A percentile compares a stretch with the other conserved stretches of the same genome.
phyloP scores from a whole-genome alignment of 2,797 vertebrate species.

The Ctenosaura bakeri region DNA sequence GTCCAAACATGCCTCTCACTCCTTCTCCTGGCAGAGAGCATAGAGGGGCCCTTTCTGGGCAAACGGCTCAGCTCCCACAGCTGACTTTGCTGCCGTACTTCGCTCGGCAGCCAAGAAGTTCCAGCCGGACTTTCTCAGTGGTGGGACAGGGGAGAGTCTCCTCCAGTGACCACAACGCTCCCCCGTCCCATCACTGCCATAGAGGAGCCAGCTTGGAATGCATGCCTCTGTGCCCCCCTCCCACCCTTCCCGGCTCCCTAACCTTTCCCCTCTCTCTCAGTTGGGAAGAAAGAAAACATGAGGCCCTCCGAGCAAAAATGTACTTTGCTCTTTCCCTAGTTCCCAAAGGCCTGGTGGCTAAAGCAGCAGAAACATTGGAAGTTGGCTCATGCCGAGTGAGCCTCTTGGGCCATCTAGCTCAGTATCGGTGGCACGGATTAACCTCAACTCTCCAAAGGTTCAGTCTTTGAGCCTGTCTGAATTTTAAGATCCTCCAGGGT shows the following conservation, averaged over 20 bases:
- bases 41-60: conserved; percentile 12
- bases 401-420: neutral
- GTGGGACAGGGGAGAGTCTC: conserved; percentile 37
- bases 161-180: conserved; percentile 65
- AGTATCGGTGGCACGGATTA: neutral
- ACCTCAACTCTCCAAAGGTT: neutral
- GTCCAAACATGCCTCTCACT: neutral
- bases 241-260: neutral
- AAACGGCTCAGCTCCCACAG: neutral
- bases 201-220: conserved; percentile 37
- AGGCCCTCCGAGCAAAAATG: neutral
- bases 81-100: conserved; percentile 14
- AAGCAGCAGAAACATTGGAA: neutral
- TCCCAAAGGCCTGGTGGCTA: neutral
- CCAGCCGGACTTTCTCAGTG: conserved; percentile 60
- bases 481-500: no score
- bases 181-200: conserved; percentile 67
- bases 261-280: conserved; percentile 34
- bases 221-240: neutral
- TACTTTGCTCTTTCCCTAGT: neutral
- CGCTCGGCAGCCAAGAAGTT: conserved; percentile 56
- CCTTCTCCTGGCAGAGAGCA: neutral
- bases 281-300: neutral
- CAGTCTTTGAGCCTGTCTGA: neutral
- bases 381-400: no score